Conservation (phyloP, 2,113 vertebrate species). For the Eretmochelys imbricata region DNA sequence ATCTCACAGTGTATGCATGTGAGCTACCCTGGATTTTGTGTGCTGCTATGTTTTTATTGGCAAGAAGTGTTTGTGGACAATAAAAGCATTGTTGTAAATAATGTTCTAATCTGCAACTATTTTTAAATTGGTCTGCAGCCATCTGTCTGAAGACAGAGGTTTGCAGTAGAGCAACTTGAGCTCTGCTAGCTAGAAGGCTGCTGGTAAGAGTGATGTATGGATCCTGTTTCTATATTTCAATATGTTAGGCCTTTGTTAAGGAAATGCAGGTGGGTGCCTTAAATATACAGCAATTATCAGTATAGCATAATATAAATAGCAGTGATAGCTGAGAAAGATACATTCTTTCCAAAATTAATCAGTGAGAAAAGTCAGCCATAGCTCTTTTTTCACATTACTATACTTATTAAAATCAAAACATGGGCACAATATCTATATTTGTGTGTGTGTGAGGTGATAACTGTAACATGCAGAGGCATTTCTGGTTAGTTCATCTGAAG, state of each 20-base stretch:
- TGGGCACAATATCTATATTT: fast-evolving
- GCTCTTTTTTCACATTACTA: fast-evolving
- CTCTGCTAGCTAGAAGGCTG: background rate
- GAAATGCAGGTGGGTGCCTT: background rate
- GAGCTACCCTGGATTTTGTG: background rate
- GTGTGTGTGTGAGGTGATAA: fast-evolving
- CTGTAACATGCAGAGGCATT: background rate
- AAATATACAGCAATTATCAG: background rate
- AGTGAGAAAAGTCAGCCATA: background rate
- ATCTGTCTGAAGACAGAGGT: background rate
- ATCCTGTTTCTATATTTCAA: background rate
- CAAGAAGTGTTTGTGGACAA: background rate
- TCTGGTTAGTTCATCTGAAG: background rate
- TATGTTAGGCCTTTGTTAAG: background rate
- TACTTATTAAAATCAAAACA: background rate
- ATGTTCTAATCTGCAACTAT: background rate
- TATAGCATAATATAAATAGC: background rate
- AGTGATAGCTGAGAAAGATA: background rate
- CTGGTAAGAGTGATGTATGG: background rate
- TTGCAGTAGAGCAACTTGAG: background rate
- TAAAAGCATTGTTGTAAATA: background rate
- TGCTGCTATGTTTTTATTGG: background rate
- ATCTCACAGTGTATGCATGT: background rate
- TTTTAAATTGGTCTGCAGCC: background rate
- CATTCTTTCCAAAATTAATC: background rate